Evolutionary conservation across 2,113 vertebrate genomes (phyloP), one percentile per base, ranked within the genome.

Genomic region (Microcebus griseorufus): DNA sequence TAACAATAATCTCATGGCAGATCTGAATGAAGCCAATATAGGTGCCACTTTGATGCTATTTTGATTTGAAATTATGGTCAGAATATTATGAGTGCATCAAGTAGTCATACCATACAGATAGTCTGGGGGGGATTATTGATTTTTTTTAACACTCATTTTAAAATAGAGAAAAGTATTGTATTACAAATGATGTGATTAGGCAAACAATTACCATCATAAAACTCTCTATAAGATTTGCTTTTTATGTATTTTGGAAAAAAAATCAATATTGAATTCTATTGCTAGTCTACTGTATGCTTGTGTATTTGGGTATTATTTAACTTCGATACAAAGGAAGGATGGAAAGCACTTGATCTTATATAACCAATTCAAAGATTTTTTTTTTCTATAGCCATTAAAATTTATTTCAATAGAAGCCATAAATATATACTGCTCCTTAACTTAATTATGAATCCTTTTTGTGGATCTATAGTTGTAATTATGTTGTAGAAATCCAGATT

Each of bases 111-210:
- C 12, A 37, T 25, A 80, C 42, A 86, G 70, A 93, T 80, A 85
- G 78, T 69, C 10, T 62, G 88, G 64, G 55, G 62, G 37, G 84
- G 23, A 62, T 64, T 94, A 97, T 72, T 94, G 93, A 97, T 97
- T 93, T 93, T 45, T 95, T 95, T 90, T 96, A n/a, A 92, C 18
- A 65, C 34, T 94, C 27, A 73, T 94, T 97, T 96, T 82, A 84
- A 92, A 95, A 60, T 90, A 90, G 64, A 90, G 72, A 72, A 62
- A 95, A 94, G 55, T 60, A 42, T 97, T 88, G 5, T 79, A 91
- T 91, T 96, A 55, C 88, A 97, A 96, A 75, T 96, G 73, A 94
- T 97, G 64, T 96, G 79, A 97, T 94, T 96, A 97, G 85, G 64
- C 90, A 97, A 96, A 92, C 78, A 96, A 62, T 88, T 98, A 86